Evolutionary conservation across 2,797 vertebrate genomes (phyloP).

Genomic region (Onychomys arenicola): DNA sequence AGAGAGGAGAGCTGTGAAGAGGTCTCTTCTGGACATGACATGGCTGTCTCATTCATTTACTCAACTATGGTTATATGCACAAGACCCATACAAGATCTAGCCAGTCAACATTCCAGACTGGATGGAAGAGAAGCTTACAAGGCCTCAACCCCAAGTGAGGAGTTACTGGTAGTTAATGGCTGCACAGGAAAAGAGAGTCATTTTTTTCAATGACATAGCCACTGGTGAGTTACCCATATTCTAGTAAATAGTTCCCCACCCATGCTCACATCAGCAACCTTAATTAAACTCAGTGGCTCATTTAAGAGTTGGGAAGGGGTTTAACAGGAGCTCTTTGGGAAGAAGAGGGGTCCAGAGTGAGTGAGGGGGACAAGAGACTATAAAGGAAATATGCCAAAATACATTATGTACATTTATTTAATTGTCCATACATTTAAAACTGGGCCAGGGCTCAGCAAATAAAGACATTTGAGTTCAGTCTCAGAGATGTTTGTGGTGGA

Average conservation of each 20-base stretch:
- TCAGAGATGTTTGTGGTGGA: background rate
- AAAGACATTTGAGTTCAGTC: background rate
- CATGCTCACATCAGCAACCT: background rate
- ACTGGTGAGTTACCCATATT: background rate
- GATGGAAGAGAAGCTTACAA: background rate
- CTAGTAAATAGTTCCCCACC: background rate
- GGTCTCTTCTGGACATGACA: too few relatives aligned
- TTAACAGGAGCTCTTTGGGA: background rate
- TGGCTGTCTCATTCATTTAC: too few relatives aligned
- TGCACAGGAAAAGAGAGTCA: background rate
- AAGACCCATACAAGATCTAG: background rate
- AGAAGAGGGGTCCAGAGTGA: background rate
- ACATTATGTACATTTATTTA: background rate
- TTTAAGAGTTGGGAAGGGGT: background rate
- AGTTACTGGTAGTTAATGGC: background rate
- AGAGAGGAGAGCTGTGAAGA: too few relatives aligned
- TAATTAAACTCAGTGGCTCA: background rate
- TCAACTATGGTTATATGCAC: background rate
- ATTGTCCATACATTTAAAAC: background rate
- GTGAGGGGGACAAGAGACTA: background rate
- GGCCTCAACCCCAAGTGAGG: background rate
- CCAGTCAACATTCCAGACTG: background rate
- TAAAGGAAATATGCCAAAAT: background rate
- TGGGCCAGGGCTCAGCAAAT: background rate
- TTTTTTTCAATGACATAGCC: background rate